Conservation (phyloP, 2,888 invertebrate species). For the Scaeva pyrastri region DNA sequence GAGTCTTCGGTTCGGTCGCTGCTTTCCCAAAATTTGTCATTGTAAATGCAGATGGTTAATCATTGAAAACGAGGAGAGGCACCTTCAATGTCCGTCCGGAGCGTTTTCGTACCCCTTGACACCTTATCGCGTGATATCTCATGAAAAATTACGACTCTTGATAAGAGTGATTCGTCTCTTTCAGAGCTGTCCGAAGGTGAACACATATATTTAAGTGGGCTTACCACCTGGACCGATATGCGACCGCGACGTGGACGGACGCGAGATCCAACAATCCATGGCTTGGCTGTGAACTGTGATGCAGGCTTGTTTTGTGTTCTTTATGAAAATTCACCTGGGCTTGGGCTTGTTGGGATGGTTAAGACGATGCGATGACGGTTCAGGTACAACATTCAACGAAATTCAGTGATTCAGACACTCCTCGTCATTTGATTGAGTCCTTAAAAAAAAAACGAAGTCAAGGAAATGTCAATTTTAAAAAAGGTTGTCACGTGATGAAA, state of each 20-base stretch:
- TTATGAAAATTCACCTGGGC: slow-evolving; percentile 45
- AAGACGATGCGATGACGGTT: neutral
- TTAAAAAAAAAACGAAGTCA: no score
- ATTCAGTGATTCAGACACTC: neutral
- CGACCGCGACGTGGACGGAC: no score
- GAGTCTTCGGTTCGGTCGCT: slow-evolving; percentile 40
- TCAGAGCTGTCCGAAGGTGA: slow-evolving; percentile 69
- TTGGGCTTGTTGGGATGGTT: neutral
- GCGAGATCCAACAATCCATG: no score
- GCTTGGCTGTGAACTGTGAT: neutral
- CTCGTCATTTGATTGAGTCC: neutral
- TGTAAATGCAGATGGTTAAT: slow-evolving; percentile 75
- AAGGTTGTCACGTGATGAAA: no score
- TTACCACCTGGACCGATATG: slow-evolving; percentile 65
- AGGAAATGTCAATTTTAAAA: no score
- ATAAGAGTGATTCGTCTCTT: slow-evolving; percentile 76
- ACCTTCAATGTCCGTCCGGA: slow-evolving; percentile 48
- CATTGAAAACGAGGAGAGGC: slow-evolving; percentile 71
- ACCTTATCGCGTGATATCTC: slow-evolving; percentile 71
- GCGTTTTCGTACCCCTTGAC: slow-evolving; percentile 59
- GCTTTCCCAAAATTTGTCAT: slow-evolving; percentile 76
- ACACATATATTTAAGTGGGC: slow-evolving; percentile 71
- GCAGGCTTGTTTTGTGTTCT: slow-evolving; percentile 20
- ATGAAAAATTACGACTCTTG: slow-evolving; percentile 76
- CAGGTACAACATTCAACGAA: slow-evolving; percentile 54